These are phyloP conservation scores for Telmatochromis brichardi DNA, from an alignment of 2,113 vertebrate species.

Conservation along the genomic window DNA sequence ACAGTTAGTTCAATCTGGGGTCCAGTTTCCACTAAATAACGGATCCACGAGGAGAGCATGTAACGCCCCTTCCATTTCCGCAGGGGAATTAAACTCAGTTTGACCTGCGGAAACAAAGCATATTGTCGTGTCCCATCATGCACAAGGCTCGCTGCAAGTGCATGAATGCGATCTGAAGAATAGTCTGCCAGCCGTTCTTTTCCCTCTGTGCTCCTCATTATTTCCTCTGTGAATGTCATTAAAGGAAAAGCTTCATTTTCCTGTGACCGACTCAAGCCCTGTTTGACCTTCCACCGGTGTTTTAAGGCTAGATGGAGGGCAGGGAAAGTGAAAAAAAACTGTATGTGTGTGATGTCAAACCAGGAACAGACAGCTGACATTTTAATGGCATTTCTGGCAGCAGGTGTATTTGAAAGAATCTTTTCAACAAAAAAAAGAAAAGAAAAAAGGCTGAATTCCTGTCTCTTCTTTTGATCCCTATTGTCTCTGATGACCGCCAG, in stretches of 20 bases:
- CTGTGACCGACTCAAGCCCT: not conserved
- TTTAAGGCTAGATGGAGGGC: not conserved
- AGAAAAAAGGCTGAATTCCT: not conserved
- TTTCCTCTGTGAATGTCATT: constrained; percentile 8
- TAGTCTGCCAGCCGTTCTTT: not conserved
- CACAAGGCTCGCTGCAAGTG: not conserved
- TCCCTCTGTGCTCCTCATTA: not conserved
- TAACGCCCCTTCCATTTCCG: not conserved
- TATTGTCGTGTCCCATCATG: not conserved
- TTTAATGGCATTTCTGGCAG: constrained; percentile 49
- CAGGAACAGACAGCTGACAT: constrained; percentile 44
- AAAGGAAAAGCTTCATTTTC: not conserved
- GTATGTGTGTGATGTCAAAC: not conserved
- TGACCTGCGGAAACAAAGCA: not conserved
- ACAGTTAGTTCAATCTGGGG: not conserved
- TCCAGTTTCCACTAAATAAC: not conserved
- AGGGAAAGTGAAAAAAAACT: not conserved
- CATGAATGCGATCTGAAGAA: not conserved
- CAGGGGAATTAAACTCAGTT: not conserved
- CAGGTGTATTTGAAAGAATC: constrained; percentile 47
- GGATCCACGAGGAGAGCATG: not conserved
- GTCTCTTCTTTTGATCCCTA: not conserved
- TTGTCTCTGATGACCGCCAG: not conserved
- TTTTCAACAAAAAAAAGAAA: not conserved
- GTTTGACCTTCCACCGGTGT: not conserved